phyloP scores from a whole-genome alignment of 2,113 vertebrate species.

The Aleadryas rufinucha region DNA sequence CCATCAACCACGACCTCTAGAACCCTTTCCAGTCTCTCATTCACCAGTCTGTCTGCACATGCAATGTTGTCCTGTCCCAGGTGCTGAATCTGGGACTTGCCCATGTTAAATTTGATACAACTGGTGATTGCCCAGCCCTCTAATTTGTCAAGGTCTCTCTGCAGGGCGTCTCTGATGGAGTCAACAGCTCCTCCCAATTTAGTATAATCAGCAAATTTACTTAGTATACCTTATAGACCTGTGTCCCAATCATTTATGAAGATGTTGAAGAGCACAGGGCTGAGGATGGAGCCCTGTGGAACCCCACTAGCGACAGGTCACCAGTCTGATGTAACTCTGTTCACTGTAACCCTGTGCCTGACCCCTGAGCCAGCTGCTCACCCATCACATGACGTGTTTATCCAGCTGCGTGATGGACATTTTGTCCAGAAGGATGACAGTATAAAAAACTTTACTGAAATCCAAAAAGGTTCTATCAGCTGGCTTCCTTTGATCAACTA shows the following conservation, averaged over 20 bases:
- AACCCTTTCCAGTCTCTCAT: background rate
- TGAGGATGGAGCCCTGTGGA: rapidly evolving
- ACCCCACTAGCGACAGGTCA: no score
- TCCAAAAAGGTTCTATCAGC: background rate
- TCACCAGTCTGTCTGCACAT: background rate
- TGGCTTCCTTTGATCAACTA: background rate
- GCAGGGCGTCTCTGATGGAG: background rate
- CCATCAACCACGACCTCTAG: background rate
- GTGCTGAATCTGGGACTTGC: background rate
- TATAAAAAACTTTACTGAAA: background rate
- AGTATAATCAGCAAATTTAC: background rate
- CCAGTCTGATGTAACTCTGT: background rate
- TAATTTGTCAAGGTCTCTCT: background rate
- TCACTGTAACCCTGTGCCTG: background rate
- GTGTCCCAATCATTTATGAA: background rate
- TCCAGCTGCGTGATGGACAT: background rate
- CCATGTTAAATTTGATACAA: background rate
- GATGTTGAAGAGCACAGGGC: background rate
- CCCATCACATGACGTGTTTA: background rate
- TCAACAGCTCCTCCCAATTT: background rate
- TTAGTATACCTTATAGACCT: background rate
- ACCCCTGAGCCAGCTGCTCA: background rate
- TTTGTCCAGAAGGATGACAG: background rate
- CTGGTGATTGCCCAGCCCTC: background rate
- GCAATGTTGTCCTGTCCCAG: background rate